These are phyloP conservation scores for Myathropa florea DNA, from an alignment of 2,888 invertebrate species.

Conservation along the genomic window DNA sequence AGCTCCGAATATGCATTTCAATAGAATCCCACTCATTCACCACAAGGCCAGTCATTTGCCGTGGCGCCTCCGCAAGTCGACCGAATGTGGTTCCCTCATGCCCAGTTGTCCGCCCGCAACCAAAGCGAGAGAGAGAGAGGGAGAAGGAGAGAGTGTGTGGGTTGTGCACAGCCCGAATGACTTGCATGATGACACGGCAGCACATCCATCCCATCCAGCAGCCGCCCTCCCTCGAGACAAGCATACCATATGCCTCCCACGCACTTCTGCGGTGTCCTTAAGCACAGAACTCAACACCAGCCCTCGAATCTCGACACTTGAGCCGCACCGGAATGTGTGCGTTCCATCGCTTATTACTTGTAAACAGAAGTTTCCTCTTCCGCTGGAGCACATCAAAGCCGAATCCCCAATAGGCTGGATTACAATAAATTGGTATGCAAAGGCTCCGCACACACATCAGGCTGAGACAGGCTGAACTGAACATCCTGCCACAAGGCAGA, in stretches of 20 bases:
- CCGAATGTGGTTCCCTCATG: not conserved
- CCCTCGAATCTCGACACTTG: not conserved
- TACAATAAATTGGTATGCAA: slow-evolving; percentile 36
- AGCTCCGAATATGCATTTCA: not conserved
- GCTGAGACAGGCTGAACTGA: not conserved
- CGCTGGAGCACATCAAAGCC: slow-evolving; percentile 6
- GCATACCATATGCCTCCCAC: not conserved
- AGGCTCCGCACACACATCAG: not conserved
- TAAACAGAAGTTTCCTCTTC: not conserved
- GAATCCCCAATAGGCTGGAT: not conserved
- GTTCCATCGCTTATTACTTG: not conserved
- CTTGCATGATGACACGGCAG: not conserved
- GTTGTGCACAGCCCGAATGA: not conserved
- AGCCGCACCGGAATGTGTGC: not conserved
- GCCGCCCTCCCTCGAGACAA: not conserved
- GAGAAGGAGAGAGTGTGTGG: no score
- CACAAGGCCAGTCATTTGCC: not conserved
- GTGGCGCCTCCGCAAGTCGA: not conserved
- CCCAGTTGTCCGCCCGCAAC: not conserved
- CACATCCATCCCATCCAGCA: not conserved
- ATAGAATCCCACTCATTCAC: not conserved
- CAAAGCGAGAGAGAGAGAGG: no score
- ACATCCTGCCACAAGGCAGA: not conserved
- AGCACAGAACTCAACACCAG: not conserved
- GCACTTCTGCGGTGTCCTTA: not conserved